Evolutionary conservation across 2,888 invertebrate genomes (phyloP).

Genomic region (Agrotis segetum): DNA sequence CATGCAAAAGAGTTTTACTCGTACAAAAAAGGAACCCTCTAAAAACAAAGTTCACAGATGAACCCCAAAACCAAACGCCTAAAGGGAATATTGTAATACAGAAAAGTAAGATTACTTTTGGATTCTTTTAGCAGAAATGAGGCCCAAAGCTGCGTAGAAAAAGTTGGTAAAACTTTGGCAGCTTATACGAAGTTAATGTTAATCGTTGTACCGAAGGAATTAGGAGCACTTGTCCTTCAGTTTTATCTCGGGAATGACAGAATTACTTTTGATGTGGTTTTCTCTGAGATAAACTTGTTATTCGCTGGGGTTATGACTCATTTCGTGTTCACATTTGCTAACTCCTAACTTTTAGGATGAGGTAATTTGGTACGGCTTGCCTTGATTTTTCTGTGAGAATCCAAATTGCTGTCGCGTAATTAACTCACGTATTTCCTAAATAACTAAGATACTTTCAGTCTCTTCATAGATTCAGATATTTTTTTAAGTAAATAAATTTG

Average conservation of each 20-base stretch:
- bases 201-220: conserved; percentile 50
- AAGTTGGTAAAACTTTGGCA: conserved; percentile 49
- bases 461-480: not conserved
- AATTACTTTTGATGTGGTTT: conserved; percentile 42
- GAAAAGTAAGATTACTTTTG: conserved; percentile 59
- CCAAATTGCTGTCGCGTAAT: not conserved
- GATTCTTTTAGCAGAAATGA: conserved; percentile 51
- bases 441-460: not conserved
- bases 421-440: not conserved
- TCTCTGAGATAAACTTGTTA: conserved; percentile 33
- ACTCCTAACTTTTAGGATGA: not conserved
- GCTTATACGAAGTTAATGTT: conserved; percentile 50
- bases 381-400: not conserved
- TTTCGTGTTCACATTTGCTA: conserved; percentile 30
- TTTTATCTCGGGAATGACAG: conserved; percentile 48
- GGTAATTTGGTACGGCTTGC: not conserved
- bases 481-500: conserved; percentile 3
- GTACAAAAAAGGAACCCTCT: conserved; percentile 6
- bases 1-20: conserved; percentile 29
- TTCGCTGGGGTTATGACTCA: conserved; percentile 25
- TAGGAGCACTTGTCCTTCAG: conserved; percentile 39
- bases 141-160: conserved; percentile 25
- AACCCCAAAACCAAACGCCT: conserved; percentile 18
- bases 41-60: conserved; percentile 39
- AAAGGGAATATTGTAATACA: conserved; percentile 48